Conservation (phyloP, 64 coral and sea anemone species). For the Montipora cactus region DNA sequence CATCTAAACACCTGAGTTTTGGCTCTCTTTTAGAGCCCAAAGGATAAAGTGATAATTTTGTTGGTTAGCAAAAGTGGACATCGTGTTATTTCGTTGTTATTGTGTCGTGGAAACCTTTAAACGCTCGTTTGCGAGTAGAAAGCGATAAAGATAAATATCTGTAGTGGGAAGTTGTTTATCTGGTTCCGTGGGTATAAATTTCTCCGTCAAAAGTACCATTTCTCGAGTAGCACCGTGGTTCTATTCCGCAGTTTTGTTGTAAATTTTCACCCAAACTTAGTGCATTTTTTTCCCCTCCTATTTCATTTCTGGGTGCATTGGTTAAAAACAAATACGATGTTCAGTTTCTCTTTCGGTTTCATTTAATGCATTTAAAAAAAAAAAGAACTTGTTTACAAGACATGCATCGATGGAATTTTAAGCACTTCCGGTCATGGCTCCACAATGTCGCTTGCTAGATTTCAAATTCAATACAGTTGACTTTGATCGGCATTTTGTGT, state of each 20-base stretch:
- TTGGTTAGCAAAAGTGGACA: too few species aligned
- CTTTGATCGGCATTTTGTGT: neutral
- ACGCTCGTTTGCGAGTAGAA: neutral
- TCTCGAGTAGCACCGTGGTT: too few species aligned
- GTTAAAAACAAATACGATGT: neutral
- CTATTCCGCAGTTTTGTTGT: too few species aligned
- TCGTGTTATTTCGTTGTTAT: too few species aligned
- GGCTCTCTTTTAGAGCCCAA: neutral
- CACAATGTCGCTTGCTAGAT: neutral
- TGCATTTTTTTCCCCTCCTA: too few species aligned
- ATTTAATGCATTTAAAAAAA: neutral
- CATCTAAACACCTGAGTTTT: neutral
- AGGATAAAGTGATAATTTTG: too few species aligned
- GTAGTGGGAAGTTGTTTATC: neutral
- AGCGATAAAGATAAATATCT: neutral
- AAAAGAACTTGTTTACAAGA: constrained; percentile 29
- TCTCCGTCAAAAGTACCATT: too few species aligned
- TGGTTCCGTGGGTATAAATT: too few species aligned
- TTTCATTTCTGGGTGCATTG: neutral
- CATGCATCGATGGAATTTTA: neutral
- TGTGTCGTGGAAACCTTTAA: neutral
- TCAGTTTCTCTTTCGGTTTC: neutral
- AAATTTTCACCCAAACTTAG: too few species aligned
- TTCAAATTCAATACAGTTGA: constrained; percentile 20
- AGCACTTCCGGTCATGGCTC: constrained; percentile 35